These are phyloP conservation scores for Petrolisthes manimaculis DNA, from an alignment of 2,888 invertebrate genomes.

Conservation along the genomic window DNA sequence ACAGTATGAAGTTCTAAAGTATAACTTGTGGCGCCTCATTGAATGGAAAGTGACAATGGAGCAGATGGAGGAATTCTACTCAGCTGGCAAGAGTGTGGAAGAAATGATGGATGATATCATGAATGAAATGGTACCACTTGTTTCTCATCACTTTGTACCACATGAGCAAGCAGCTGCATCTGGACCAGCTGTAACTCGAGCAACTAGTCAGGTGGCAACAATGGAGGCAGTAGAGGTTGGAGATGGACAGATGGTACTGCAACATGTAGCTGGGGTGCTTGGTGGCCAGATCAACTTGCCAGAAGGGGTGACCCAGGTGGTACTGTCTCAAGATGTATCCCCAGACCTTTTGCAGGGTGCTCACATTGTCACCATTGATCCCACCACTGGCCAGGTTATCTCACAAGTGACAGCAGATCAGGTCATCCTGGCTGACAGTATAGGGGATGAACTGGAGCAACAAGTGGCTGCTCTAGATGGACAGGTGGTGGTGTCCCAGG, in stretches of 20 bases:
- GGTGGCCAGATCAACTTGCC: conserved; percentile 58
- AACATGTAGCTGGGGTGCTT: conserved; percentile 56
- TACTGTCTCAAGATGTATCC: conserved; percentile 63
- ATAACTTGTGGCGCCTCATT: conserved; percentile 64
- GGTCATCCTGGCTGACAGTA: conserved; percentile 57
- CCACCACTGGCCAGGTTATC: conserved; percentile 64
- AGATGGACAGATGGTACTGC: conserved; percentile 54
- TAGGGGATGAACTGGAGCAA: conserved; percentile 53
- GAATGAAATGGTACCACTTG: conserved; percentile 63
- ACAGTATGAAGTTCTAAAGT: conserved; percentile 65
- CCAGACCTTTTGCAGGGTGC: conserved; percentile 65
- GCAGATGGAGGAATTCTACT: conserved; percentile 66
- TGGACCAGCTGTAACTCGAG: not conserved
- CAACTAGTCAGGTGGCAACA: conserved; percentile 36
- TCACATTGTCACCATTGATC: conserved; percentile 65
- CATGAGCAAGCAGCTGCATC: conserved; percentile 35
- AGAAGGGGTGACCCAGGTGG: conserved; percentile 65
- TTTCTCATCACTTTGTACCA: conserved; percentile 60
- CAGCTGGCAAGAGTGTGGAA: conserved; percentile 64
- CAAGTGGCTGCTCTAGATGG: conserved; percentile 58
- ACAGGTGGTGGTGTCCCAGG: conserved; percentile 47
- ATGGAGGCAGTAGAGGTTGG: conserved; percentile 59
- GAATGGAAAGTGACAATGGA: conserved; percentile 66
- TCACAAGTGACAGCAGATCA: conserved; percentile 65
- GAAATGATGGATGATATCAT: conserved; percentile 66